Evolutionary conservation across 1,140 invertebrate genomes (phyloP).

Genomic region (Leptopilina boulardi): DNA sequence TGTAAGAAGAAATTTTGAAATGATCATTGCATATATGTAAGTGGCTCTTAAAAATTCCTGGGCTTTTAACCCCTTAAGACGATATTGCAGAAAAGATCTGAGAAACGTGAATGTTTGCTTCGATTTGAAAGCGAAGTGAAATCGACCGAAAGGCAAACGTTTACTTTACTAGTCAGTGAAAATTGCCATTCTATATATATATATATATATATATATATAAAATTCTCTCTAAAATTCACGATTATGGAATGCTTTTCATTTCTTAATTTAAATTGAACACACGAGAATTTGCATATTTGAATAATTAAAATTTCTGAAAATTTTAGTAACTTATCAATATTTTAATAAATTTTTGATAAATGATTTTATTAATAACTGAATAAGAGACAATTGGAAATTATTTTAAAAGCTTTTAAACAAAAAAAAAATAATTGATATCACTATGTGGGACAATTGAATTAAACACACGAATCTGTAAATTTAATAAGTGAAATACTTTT

Average conservation of each 20-base stretch:
- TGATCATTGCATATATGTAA: background rate
- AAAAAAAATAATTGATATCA: too few species aligned
- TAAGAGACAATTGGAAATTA: too few species aligned
- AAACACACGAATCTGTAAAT: too few species aligned
- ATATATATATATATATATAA: too few species aligned
- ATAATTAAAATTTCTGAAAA: background rate
- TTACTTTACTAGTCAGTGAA: conserved; percentile 18
- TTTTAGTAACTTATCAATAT: background rate
- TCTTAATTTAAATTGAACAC: background rate
- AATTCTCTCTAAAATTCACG: background rate
- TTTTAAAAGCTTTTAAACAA: too few species aligned
- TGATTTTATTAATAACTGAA: too few species aligned
- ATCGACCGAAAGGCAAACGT: conserved; percentile 26
- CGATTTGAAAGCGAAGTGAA: conserved; percentile 16
- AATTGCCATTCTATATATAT: conserved; percentile 4
- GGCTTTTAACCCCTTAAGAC: conserved; percentile 26
- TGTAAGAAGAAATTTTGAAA: background rate
- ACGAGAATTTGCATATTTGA: background rate
- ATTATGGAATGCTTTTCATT: background rate
- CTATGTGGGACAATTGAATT: too few species aligned
- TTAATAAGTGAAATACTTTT: too few species aligned
- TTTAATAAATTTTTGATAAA: too few species aligned
- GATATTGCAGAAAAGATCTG: conserved; percentile 14
- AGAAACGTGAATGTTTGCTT: background rate
- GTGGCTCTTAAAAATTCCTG: conserved; percentile 26